phyloP scores from a whole-genome alignment of 1,140 invertebrate species.

The Periplaneta americana region DNA sequence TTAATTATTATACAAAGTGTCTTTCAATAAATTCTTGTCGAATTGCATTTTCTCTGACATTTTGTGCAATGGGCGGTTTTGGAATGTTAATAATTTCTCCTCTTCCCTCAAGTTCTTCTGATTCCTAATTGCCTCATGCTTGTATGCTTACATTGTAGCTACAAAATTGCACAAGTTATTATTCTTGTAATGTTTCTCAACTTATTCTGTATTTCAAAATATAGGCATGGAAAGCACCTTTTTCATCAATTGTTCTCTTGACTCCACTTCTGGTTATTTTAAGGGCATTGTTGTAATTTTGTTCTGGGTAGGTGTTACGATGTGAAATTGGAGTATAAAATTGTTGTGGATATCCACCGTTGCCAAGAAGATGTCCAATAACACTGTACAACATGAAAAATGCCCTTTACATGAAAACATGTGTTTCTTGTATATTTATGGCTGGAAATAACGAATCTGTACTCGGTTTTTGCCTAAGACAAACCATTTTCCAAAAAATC shows the following conservation, averaged over 20 bases:
- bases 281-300: neutral
- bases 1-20: neutral
- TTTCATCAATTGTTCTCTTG: neutral
- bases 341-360: neutral
- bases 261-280: neutral
- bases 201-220: too few relatives aligned
- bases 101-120: neutral
- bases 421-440: too few relatives aligned
- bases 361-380: too few relatives aligned
- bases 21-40: neutral
- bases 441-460: too few relatives aligned
- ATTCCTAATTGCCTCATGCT: neutral
- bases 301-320: neutral
- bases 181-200: neutral
- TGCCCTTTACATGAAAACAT: too few relatives aligned
- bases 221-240: neutral
- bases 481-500: too few relatives aligned
- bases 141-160: neutral
- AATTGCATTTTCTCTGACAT: neutral
- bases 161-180: neutral
- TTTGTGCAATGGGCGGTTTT: neutral
- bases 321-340: neutral
- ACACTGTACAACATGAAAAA: too few relatives aligned
- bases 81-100: neutral
- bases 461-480: too few relatives aligned